Conservation (phyloP, 2,113 vertebrate genomes). For the Ovis canadensis region DNA sequence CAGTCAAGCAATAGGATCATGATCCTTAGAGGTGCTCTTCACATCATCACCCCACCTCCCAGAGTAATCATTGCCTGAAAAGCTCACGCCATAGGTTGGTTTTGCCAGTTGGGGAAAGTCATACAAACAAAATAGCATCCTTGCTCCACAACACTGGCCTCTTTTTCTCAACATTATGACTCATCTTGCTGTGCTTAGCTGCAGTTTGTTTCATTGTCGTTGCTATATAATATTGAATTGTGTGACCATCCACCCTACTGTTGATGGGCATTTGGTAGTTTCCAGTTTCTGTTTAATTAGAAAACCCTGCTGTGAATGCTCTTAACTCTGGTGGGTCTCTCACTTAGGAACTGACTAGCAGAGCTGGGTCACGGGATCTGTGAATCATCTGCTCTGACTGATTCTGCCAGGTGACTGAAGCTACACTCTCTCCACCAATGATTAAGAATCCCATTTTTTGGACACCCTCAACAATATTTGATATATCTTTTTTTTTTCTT, state of each 20-base stretch:
- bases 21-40: background rate
- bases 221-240: rapidly evolving
- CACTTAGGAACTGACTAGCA: rapidly evolving
- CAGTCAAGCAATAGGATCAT: background rate
- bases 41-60: rapidly evolving
- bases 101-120: background rate
- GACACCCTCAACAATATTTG: rapidly evolving
- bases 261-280: rapidly evolving
- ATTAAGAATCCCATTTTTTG: rapidly evolving
- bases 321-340: background rate
- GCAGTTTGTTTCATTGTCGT: rapidly evolving
- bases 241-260: rapidly evolving
- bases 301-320: rapidly evolving
- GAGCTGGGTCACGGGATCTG: rapidly evolving
- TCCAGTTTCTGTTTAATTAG: background rate
- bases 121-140: rapidly evolving
- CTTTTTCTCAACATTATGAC: rapidly evolving
- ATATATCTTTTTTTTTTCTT: background rate
- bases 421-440: rapidly evolving
- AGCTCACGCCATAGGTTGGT: background rate
- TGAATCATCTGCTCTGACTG: rapidly evolving
- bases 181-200: rapidly evolving
- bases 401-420: background rate
- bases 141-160: background rate
- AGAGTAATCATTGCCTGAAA: no score